Base-by-base conservation (phyloP, 2,888 invertebrate genomes). In the Sphaerophoria taeniata region DNA sequence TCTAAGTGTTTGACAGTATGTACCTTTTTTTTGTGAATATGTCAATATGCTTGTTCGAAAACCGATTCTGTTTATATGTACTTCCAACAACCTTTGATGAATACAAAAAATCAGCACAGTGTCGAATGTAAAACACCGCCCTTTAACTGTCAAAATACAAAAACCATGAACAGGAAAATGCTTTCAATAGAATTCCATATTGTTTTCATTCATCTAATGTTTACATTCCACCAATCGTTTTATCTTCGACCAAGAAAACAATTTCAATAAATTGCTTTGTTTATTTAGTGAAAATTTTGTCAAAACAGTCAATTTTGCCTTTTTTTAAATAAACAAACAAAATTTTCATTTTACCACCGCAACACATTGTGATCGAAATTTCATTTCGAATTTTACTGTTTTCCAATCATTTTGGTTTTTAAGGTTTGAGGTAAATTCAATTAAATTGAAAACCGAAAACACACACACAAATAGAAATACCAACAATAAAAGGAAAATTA, bases 301-400 rank as follows among this genome's bases (percentile, higher is more conserved):
- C 45, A 63, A 12, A 43, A 31, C 47, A 34, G 14, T 33, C 2
- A 63, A 34, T 6, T 47, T 47, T 16, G 12, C n/a, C 33, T 33
- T 63, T 6, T n/a, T 1, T 24, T 24, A 24, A 24, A 24, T 24
- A 24, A 24, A 24, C 24, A 24, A 24, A 24, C 24, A 24, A 2
- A 24, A 24, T 24, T n/a, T 24, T 24, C 24, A 24, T 24, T 24
- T 24, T 24, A 24, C 24, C 24, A 24, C 24, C 24, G 12, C 33
- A 9, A 12, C 9, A 47, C 11, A 34, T 47, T 33, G n/a, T 63
- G 14, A 63, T 63, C 11, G 47, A 49, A 33, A 63, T 63, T 63
- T 63, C 33, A 63, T 47, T 14, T 63, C 63, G 34, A 63, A 65
- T 65, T 65, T 65, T 65, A 63, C 47, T 63, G 63, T 63, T 63